Conservation (phyloP, 2,113 vertebrate genomes). For the cattle (Bos taurus) region DNA sequence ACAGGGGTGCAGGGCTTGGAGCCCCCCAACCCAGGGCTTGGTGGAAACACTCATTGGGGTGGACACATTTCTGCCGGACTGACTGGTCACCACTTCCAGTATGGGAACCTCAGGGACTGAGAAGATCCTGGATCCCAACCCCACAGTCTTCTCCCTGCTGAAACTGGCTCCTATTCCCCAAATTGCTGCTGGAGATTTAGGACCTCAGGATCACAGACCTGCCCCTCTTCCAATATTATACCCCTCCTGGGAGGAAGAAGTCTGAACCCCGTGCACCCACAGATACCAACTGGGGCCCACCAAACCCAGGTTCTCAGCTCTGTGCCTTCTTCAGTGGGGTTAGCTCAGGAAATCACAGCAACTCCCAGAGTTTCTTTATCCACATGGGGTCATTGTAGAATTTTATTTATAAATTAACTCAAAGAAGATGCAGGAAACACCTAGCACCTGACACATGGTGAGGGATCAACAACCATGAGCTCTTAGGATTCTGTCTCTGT, state of each 20-base stretch:
- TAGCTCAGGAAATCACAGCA: neutral
- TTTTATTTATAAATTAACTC: neutral
- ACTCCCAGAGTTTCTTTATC: neutral
- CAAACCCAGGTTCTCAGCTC: neutral
- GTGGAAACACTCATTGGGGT: neutral
- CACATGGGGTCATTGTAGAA: neutral
- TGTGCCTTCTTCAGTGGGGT: neutral
- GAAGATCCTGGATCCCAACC: neutral
- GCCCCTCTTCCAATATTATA: too few species aligned
- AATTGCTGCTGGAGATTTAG: neutral
- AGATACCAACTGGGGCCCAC: neutral
- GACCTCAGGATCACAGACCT: neutral
- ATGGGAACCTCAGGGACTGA: neutral
- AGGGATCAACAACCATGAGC: neutral
- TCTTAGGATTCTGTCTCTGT: neutral
- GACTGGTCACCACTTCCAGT: neutral
- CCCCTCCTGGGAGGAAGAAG: neutral
- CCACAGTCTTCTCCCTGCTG: neutral
- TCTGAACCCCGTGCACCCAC: rapidly evolving
- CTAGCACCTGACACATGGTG: too few species aligned
- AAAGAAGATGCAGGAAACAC: neutral
- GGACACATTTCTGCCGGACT: neutral
- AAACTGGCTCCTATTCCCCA: neutral
- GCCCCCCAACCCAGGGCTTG: rapidly evolving
- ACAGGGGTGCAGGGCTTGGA: neutral